phyloP scores from a whole-genome alignment of 2,113 vertebrate genomes.

The Myodes glareolus region DNA sequence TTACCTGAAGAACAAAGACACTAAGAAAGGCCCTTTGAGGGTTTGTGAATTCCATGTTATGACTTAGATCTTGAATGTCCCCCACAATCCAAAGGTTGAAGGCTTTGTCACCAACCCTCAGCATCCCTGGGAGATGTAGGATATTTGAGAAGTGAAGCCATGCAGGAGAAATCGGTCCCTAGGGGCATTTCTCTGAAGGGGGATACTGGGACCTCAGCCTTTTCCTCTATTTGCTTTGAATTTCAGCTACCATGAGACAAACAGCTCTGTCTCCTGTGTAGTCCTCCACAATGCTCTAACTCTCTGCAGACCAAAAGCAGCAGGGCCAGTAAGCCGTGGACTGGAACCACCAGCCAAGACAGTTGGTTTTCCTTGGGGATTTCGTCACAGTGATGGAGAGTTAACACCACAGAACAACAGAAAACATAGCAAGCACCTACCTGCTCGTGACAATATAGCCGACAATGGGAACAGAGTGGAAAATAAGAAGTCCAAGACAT shows the following conservation, averaged over 20 bases:
- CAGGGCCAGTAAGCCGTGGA: neutral
- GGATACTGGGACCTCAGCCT: neutral
- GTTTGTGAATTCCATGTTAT: neutral
- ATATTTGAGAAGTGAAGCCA: neutral
- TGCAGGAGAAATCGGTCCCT: neutral
- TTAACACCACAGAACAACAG: neutral
- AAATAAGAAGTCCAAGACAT: neutral
- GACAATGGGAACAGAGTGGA: neutral
- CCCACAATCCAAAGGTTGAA: neutral
- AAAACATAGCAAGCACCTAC: neutral
- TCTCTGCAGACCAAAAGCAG: neutral
- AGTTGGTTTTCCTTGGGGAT: neutral
- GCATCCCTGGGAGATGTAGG: too few relatives aligned
- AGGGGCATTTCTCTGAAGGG: neutral
- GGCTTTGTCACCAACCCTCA: neutral
- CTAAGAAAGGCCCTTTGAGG: neutral
- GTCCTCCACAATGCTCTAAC: neutral
- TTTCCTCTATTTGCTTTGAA: neutral
- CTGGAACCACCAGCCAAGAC: neutral
- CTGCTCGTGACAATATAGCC: rapidly evolving
- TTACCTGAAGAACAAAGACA: neutral
- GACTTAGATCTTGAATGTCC: neutral
- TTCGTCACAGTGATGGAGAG: neutral
- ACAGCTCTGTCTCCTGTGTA: too few relatives aligned
- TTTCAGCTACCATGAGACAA: neutral